phyloP scores from a whole-genome alignment of 2,113 vertebrate genomes.

The Coreoperca whiteheadi region DNA sequence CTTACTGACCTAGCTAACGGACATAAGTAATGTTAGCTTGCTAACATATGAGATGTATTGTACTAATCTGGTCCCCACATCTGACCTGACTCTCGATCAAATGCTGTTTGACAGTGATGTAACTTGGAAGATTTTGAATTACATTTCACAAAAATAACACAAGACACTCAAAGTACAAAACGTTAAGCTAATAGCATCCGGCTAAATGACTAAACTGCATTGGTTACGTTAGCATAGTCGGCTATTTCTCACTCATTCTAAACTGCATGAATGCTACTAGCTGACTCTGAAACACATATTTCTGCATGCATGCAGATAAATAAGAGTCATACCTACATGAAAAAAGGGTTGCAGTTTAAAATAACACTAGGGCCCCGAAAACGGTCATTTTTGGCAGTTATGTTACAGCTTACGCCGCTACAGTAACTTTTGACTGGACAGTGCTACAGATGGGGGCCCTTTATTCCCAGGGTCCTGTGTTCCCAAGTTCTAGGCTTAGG shows the following conservation, averaged over 20 bases:
- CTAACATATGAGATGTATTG: background rate
- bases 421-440: too few relatives aligned
- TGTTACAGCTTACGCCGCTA: background rate
- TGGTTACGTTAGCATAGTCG: background rate
- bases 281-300: too few relatives aligned
- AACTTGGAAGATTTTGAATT: background rate
- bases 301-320: too few relatives aligned
- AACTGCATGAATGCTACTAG: too few relatives aligned
- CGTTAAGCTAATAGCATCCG: background rate
- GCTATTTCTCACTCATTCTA: background rate
- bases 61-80: background rate
- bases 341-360: too few relatives aligned
- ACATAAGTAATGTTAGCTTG: background rate
- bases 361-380: too few relatives aligned
- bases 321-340: too few relatives aligned
- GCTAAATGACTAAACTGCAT: background rate
- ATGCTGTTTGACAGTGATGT: too few relatives aligned
- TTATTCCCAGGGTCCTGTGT: too few relatives aligned
- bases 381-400: too few relatives aligned
- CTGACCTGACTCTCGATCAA: background rate
- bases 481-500: too few relatives aligned
- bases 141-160: background rate
- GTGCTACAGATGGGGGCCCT: too few relatives aligned
- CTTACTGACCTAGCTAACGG: background rate
- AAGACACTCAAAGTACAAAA: background rate